phyloP scores from a whole-genome alignment of 2,888 invertebrate species.

The Drosophila meridionalis region DNA sequence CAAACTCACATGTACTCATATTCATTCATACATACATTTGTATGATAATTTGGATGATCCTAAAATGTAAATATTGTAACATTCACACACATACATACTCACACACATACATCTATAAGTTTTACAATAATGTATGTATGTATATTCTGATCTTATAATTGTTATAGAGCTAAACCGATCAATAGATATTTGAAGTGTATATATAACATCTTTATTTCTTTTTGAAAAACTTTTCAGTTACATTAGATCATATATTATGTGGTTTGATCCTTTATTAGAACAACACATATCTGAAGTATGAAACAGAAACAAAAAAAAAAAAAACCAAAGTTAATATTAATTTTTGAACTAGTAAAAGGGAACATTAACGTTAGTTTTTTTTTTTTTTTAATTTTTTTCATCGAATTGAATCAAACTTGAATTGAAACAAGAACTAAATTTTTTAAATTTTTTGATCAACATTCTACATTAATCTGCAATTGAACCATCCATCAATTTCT shows the following conservation, averaged over 20 bases:
- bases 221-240: not conserved
- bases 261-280: not conserved
- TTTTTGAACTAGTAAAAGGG: not conserved
- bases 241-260: not conserved
- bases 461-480: not conserved
- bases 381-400: not conserved
- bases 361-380: not conserved
- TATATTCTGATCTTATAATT: not conserved
- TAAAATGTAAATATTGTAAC: not conserved
- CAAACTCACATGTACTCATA: not conserved
- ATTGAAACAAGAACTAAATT: too few species aligned
- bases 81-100: not conserved
- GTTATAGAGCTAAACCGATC: not conserved
- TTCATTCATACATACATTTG: not conserved
- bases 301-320: not conserved
- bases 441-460: too few species aligned
- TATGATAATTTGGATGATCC: too few species aligned
- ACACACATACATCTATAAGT: not conserved
- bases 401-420: not conserved
- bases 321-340: too few species aligned
- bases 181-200: not conserved
- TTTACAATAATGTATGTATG: not conserved
- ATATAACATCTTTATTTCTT: not conserved
- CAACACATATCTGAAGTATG: not conserved
- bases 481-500: not conserved